A percentile compares a stretch with the other conserved stretches of the same genome.
phyloP scores from a whole-genome alignment of 2,113 vertebrate genomes.

The Nothoprocta pentlandii region DNA sequence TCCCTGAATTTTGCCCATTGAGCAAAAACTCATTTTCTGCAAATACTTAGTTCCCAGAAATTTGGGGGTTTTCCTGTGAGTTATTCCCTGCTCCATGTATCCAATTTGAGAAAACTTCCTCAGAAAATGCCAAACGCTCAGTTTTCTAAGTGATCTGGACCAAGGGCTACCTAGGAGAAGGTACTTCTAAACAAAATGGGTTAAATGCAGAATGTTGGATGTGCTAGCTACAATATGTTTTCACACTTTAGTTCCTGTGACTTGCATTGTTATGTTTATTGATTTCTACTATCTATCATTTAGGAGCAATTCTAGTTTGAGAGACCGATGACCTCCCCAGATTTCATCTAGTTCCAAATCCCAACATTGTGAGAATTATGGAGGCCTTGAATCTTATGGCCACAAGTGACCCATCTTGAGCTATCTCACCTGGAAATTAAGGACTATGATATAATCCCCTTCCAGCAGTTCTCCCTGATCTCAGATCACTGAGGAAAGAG shows the following conservation, averaged over 20 bases:
- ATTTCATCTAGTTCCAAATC: neutral
- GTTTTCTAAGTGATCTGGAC: neutral
- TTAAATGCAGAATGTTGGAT: neutral
- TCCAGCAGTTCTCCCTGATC: neutral
- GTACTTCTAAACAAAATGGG: neutral
- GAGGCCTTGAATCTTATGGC: neutral
- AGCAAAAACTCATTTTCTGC: neutral
- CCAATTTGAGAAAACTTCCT: neutral
- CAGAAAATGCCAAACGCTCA: neutral
- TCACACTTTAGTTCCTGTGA: neutral
- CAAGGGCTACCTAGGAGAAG: neutral
- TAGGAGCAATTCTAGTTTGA: neutral
- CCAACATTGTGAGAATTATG: neutral
- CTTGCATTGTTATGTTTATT: neutral
- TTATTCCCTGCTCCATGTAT: neutral
- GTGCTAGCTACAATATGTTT: neutral
- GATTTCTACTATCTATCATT: neutral
- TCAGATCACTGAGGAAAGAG: neutral
- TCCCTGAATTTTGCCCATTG: neutral
- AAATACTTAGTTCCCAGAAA: neutral
- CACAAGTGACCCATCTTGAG: neutral
- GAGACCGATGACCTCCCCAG: neutral
- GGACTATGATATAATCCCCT: neutral
- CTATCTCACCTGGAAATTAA: neutral
- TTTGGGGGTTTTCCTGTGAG: neutral